Percentiles rank a stretch among this genome's conserved stretches.
phyloP scores from a whole-genome alignment of 2,888 invertebrate species.

The Melikaiella ostensackeni region DNA sequence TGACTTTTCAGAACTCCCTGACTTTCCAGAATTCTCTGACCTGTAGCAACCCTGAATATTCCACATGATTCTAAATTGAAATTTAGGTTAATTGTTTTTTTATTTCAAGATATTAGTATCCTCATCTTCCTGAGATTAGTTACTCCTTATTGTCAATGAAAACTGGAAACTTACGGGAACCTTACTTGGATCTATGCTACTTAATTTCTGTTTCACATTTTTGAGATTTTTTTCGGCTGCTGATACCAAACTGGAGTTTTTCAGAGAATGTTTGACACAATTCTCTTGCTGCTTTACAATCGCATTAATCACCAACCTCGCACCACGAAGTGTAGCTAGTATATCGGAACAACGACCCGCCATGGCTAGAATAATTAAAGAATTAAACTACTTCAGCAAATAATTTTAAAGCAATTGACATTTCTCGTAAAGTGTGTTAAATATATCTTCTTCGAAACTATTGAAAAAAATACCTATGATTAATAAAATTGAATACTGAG shows the following conservation, averaged over 20 bases:
- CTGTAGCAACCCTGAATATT: too few species aligned
- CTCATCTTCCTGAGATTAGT: background rate
- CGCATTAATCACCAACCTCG: constrained; percentile 84
- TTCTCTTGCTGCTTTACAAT: constrained; percentile 83
- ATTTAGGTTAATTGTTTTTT: background rate
- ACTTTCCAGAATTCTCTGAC: too few species aligned
- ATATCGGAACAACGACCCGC: constrained; percentile 79
- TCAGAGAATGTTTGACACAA: constrained; percentile 81
- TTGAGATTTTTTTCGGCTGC: constrained; percentile 68
- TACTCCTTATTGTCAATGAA: constrained; percentile 41
- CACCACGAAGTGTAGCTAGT: constrained; percentile 83
- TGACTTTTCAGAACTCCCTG: too few species aligned
- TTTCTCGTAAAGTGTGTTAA: background rate
- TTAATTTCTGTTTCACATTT: constrained; percentile 61
- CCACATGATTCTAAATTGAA: too few species aligned
- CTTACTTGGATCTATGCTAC: constrained; percentile 72
- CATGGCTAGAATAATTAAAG: constrained; percentile 61
- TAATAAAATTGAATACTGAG: background rate
- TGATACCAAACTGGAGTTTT: constrained; percentile 84
- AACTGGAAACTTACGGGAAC: constrained; percentile 72
- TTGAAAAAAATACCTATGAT: background rate
- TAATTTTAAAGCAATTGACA: background rate
- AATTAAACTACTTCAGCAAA: background rate
- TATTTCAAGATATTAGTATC: constrained; percentile 21
- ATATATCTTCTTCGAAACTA: background rate